phyloP scores from a whole-genome alignment of 2,113 vertebrate genomes.

The Speoplatyrhinus poulsoni region DNA sequence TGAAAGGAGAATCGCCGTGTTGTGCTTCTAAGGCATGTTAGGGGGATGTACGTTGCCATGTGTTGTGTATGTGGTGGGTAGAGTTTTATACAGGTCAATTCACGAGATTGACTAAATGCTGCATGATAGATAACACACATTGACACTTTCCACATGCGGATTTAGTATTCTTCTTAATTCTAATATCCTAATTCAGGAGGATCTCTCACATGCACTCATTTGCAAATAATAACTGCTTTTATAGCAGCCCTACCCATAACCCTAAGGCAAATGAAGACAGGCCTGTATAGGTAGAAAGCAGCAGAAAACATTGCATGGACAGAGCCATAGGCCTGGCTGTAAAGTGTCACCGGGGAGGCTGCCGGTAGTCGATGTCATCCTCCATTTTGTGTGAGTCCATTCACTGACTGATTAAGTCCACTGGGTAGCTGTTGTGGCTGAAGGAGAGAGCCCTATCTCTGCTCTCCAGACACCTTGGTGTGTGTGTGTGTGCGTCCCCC shows the following conservation, averaged over 20 bases:
- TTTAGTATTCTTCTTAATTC: too few species aligned
- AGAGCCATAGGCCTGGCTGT: conserved; percentile 24
- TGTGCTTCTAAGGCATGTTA: conserved; percentile 8
- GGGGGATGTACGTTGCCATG: background rate
- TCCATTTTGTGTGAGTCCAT: conserved; percentile 49
- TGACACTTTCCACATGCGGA: too few species aligned
- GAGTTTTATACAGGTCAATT: too few species aligned
- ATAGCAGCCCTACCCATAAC: too few species aligned
- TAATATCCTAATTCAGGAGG: too few species aligned
- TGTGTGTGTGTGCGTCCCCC: conserved; percentile 1
- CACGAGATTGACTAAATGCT: too few species aligned
- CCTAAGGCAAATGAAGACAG: conserved; percentile 9
- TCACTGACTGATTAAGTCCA: conserved; percentile 67
- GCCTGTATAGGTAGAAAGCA: too few species aligned
- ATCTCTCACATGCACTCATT: too few species aligned
- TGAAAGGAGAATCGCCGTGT: background rate
- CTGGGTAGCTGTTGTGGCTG: conserved; percentile 52
- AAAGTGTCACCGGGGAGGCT: conserved; percentile 45
- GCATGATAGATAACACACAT: too few species aligned
- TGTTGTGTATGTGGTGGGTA: too few species aligned
- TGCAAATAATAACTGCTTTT: too few species aligned
- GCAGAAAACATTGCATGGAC: conserved; percentile 2
- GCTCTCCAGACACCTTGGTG: conserved; percentile 51
- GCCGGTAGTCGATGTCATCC: conserved; percentile 56
- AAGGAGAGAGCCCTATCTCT: conserved; percentile 54